Conservation (phyloP, 2,797 vertebrate genomes). For the Leuciscus waleckii region DNA sequence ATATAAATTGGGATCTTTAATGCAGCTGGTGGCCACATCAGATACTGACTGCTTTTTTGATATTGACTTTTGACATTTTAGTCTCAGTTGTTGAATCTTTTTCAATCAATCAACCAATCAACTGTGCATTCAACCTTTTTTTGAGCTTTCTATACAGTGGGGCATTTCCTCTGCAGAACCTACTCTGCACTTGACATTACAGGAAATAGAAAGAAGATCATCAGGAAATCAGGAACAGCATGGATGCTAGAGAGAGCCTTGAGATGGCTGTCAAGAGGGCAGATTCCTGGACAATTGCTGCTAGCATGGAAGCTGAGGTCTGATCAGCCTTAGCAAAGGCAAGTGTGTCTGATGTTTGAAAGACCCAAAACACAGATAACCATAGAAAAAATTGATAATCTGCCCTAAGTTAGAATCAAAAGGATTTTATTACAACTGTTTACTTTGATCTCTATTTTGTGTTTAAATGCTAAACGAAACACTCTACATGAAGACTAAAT, state of each 20-base stretch:
- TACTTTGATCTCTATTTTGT: background rate
- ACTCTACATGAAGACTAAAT: background rate
- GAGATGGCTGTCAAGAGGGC: background rate
- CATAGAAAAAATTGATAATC: background rate
- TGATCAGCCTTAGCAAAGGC: background rate
- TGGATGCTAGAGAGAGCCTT: background rate
- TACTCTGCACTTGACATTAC: no score
- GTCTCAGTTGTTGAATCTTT: no score
- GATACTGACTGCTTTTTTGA: no score
- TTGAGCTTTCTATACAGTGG: no score
- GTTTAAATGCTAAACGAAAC: background rate
- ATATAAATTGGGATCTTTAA: no score
- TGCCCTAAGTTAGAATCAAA: background rate
- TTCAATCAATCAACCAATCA: no score
- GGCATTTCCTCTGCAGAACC: no score
- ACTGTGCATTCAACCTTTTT: no score
- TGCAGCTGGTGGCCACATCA: no score
- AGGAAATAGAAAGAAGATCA: no score
- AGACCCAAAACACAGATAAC: background rate
- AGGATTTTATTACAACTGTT: background rate
- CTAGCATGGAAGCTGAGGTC: background rate
- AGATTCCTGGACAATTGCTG: background rate
- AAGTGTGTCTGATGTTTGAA: background rate
- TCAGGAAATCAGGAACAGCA: background rate
- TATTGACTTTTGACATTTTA: no score